Conservation (phyloP, 2,888 invertebrate genomes). For the Copidosoma aretas region DNA sequence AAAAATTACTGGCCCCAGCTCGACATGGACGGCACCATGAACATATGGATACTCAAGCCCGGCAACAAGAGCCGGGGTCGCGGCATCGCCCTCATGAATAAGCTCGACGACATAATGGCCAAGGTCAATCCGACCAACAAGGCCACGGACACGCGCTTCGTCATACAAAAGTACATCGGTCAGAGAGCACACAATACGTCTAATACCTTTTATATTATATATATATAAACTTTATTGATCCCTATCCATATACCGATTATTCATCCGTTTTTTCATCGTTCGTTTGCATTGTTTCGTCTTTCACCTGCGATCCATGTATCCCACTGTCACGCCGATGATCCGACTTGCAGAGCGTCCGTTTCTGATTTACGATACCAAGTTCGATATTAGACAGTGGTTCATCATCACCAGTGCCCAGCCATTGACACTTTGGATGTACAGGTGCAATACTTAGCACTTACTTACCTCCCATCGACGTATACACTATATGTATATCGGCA, state of each 20-base stretch:
- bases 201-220: too few species aligned
- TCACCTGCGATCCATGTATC: neutral
- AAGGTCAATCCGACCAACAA: conserved; percentile 64
- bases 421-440: conserved; percentile 81
- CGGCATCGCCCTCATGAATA: conserved; percentile 87
- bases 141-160: conserved; percentile 74
- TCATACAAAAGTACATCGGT: conserved; percentile 96
- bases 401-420: conserved; percentile 80
- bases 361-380: conserved; percentile 84
- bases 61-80: conserved; percentile 91
- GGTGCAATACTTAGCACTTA: too few species aligned
- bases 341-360: conserved; percentile 72
- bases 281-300: neutral
- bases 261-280: neutral
- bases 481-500: too few species aligned
- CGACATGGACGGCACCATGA: conserved; percentile 82
- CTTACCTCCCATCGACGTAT: too few species aligned
- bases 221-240: too few species aligned
- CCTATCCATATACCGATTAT: too few species aligned
- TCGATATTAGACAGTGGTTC: conserved; percentile 91
- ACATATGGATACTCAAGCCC: conserved; percentile 95
- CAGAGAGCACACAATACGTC: conserved; percentile 50
- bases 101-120: conserved; percentile 82
- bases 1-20: conserved; percentile 81
- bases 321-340: too few species aligned